Evolutionary conservation across 2,797 vertebrate species (phyloP).

Genomic region (Microhierax caerulescens): DNA sequence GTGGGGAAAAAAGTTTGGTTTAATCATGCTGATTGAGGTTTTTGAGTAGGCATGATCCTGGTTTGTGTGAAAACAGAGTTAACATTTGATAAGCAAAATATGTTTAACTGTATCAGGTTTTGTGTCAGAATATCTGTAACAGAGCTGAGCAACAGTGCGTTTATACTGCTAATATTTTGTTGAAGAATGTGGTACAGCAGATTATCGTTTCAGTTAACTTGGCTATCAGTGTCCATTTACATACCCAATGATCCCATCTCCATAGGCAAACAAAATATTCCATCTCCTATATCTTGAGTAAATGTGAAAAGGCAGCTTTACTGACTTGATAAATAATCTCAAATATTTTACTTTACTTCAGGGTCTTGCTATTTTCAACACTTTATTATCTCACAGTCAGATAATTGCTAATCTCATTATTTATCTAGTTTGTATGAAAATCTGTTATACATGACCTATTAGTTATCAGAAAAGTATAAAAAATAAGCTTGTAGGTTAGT

Average conservation of each 20-base stretch:
- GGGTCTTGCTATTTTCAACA: constrained; percentile 35
- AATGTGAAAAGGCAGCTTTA: constrained; percentile 36
- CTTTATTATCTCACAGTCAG: constrained; percentile 27
- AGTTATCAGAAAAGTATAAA: constrained; percentile 39
- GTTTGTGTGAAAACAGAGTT: background rate
- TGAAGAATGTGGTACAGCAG: background rate
- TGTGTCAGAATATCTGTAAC: background rate
- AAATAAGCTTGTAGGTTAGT: constrained; percentile 35
- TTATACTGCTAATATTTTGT: background rate
- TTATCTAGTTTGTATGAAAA: constrained; percentile 61
- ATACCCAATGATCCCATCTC: background rate
- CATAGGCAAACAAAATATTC: background rate
- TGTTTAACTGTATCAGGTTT: background rate
- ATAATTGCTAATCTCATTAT: constrained; percentile 54
- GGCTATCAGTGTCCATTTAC: background rate
- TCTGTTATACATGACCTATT: constrained; percentile 59
- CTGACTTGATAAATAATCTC: constrained; percentile 18
- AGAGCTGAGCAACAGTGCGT: background rate
- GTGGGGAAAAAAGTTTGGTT: background rate
- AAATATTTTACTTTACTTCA: constrained; percentile 35
- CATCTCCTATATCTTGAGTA: background rate
- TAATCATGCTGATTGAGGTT: background rate
- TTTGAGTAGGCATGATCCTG: background rate
- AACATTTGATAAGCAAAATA: background rate
- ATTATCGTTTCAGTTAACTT: constrained; percentile 10